Conservation (phyloP, 2,113 vertebrate genomes). For the Solenodon paradoxus region DNA sequence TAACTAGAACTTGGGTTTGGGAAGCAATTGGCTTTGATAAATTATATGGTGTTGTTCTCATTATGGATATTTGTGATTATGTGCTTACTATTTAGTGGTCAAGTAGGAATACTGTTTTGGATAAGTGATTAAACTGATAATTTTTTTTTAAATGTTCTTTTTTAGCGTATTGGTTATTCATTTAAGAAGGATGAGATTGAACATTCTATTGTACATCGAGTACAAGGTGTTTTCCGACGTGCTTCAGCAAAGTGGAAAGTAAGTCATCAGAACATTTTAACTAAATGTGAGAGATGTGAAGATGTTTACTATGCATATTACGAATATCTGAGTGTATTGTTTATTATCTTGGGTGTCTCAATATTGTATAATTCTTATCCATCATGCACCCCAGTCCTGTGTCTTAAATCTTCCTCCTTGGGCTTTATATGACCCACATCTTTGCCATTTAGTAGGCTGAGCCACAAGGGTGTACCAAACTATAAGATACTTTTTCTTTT, state of each 20-base stretch:
- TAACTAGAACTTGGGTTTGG: not conserved
- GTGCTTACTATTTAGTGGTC: not conserved
- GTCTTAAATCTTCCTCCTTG: too few species aligned
- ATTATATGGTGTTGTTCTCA: not conserved
- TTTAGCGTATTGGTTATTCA: conserved; percentile 89
- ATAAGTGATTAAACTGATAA: conserved; percentile 16
- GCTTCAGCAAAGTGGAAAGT: conserved; percentile 97
- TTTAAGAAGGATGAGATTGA: conserved; percentile 98
- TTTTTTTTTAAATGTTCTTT: conserved; percentile 1
- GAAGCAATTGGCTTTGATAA: not conserved
- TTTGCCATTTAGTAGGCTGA: too few species aligned
- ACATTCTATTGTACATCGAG: conserved; percentile 87
- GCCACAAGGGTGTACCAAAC: too few species aligned
- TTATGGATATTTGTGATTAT: not conserved
- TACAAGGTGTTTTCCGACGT: conserved; percentile 90
- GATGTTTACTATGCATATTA: not conserved
- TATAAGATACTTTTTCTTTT: too few species aligned
- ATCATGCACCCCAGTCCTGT: too few species aligned
- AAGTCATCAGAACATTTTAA: conserved; percentile 11
- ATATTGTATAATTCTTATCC: too few species aligned
- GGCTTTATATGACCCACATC: too few species aligned
- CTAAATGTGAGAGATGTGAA: not conserved
- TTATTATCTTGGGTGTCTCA: not conserved
- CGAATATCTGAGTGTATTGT: not conserved
- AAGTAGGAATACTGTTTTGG: not conserved